Conservation (phyloP, 2,113 vertebrate genomes). For the Tylochromis polylepis region DNA sequence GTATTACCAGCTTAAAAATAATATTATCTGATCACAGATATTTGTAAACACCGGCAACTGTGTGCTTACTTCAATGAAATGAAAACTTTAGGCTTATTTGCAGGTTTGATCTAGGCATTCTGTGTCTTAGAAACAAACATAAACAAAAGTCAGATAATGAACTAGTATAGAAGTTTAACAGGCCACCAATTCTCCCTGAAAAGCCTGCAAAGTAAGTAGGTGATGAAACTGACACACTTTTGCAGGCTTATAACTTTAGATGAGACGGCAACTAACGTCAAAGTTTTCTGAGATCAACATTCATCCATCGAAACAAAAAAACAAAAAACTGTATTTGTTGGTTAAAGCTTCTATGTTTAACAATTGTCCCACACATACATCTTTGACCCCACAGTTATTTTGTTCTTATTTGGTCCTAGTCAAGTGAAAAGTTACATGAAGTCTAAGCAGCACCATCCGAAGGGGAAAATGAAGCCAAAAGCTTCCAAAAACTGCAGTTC, state of each 20-base stretch:
- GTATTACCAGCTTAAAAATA: background rate
- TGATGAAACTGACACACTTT: background rate
- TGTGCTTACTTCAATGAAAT: no score
- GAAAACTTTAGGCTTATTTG: no score
- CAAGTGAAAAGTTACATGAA: background rate
- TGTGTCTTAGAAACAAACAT: no score
- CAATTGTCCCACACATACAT: background rate
- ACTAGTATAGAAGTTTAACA: no score
- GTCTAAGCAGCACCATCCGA: background rate
- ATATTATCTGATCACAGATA: background rate
- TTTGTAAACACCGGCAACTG: no score
- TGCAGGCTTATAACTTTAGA: background rate
- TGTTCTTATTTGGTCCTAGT: background rate
- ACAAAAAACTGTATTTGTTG: no score
- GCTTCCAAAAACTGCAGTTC: background rate
- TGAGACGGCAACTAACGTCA: background rate
- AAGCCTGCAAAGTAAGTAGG: no score
- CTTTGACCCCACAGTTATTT: rapidly evolving
- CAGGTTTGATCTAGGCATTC: no score
- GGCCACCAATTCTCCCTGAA: no score
- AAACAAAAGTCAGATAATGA: no score
- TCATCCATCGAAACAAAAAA: no score
- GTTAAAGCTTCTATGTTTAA: background rate
- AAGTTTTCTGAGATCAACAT: rapidly evolving
- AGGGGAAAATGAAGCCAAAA: background rate